These are phyloP conservation scores for Ficedula albicollis DNA, from an alignment of 2,797 vertebrate genomes.

Conservation along the genomic window DNA sequence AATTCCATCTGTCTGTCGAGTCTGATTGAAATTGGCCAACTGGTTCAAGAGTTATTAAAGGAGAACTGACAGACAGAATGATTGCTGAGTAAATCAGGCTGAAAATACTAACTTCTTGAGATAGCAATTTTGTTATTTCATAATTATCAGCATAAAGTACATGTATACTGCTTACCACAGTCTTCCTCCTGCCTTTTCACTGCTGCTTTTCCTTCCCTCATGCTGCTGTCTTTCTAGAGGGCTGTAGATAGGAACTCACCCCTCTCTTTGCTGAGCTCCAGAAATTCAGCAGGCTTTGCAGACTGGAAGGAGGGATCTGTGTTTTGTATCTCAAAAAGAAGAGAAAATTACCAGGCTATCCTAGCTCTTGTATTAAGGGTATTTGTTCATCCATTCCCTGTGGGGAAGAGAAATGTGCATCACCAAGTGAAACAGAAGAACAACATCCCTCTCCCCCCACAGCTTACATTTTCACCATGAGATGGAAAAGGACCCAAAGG, in stretches of 20 bases:
- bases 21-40: not conserved
- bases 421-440: not conserved
- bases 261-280: not conserved
- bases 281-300: not conserved
- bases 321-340: not conserved
- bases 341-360: not conserved
- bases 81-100: slow-evolving; percentile 20
- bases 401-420: not conserved
- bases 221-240: not conserved
- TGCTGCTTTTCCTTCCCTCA: not conserved
- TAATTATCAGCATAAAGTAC: not conserved
- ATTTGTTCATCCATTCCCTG: not conserved
- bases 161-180: not conserved
- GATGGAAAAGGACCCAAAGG: not conserved
- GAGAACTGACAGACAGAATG: slow-evolving; percentile 14
- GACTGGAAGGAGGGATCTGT: not conserved
- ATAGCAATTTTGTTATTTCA: not conserved
- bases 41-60: slow-evolving; percentile 13
- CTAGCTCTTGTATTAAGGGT: not conserved
- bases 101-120: slow-evolving; percentile 25
- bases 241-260: not conserved
- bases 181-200: not conserved
- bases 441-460: accelerated
- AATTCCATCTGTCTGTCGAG: not conserved
- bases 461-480: not conserved